Evolutionary conservation across 2,888 invertebrate species (phyloP), one percentile per base, ranked within the genome.

Genomic region (Mylabris sibirica): DNA sequence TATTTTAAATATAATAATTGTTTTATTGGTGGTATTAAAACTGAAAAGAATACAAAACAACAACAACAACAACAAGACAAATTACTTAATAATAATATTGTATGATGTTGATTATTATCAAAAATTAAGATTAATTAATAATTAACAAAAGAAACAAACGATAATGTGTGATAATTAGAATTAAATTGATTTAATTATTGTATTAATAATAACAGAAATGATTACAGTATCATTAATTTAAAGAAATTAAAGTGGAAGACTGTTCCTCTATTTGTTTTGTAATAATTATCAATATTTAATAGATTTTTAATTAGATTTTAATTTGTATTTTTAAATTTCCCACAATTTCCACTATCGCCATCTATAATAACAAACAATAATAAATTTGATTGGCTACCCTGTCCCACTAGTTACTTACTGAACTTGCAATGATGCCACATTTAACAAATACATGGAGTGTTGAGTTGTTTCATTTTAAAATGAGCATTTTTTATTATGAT

Each of bases 1-100:
- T 87, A 87, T 76, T 87, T 87, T 75, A 79, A 83, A 30, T 81
- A 82, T 63, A 84, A 85, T 70, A 79, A 77, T 57, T 72, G 81
- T 44, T 83, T 81, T 64, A 77, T 84, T 30, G 81, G 81, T 4
- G 65, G 67, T 11, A 62, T 67, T 20, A 70, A 67, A 41, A 65
- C 66, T 5, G 63, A 59, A 14, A 38, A 64, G 3, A 66, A 38
- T n/a, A 53, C 26, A 5, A 30, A 44, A 44, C n/a, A n/a, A 44
- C 41, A 44, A 17, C n/a, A 44, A 41, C n/a, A 41, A n/a, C 14
- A 41, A 41, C 14, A 41, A 4, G 41, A 44, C 5, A 44, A 44
- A 44, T 17, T 44, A 44, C n/a, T 44, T 5, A 44, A 44, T 17
- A 44, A 44, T 17, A 44, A 44, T 44, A 17, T 17, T 17, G 41